phyloP scores from a whole-genome alignment of 37 sponge, comb jelly and placozoan genomes.

The Crambe crambe region DNA sequence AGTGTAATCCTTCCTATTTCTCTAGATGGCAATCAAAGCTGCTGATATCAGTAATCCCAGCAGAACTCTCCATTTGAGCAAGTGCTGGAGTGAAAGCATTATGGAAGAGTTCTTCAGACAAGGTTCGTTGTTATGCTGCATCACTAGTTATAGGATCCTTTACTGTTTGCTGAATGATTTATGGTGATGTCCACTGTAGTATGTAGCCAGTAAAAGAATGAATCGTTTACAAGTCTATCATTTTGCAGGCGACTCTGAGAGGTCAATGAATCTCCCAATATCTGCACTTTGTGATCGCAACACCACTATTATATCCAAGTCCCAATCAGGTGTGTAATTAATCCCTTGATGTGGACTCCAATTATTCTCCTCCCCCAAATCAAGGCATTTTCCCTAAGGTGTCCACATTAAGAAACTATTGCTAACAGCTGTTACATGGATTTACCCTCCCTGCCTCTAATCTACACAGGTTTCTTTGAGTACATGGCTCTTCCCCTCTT shows the following conservation, averaged over 20 bases:
- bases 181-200: no score
- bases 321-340: conserved; percentile 64
- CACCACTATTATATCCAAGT: conserved; percentile 44
- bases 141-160: no score
- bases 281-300: conserved; percentile 68
- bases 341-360: no score
- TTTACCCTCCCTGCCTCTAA: no score
- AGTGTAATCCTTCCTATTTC: background rate
- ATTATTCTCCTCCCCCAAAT: no score
- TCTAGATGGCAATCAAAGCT: conserved; percentile 75
- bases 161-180: no score
- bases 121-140: no score
- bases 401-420: no score
- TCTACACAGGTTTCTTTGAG: conserved; percentile 61
- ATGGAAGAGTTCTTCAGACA: conserved; percentile 88
- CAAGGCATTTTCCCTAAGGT: no score
- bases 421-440: no score
- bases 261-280: conserved; percentile 58
- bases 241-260: conserved; percentile 60
- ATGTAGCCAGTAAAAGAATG: no score
- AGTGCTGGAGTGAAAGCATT: conserved; percentile 68
- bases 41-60: conserved; percentile 84
- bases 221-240: no score
- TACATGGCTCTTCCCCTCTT: conserved; percentile 63
- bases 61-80: conserved; percentile 38